Evolutionary conservation across 2,888 invertebrate species (phyloP), one percentile per base, ranked within the genome.

Genomic region (Cantharis nigra): DNA sequence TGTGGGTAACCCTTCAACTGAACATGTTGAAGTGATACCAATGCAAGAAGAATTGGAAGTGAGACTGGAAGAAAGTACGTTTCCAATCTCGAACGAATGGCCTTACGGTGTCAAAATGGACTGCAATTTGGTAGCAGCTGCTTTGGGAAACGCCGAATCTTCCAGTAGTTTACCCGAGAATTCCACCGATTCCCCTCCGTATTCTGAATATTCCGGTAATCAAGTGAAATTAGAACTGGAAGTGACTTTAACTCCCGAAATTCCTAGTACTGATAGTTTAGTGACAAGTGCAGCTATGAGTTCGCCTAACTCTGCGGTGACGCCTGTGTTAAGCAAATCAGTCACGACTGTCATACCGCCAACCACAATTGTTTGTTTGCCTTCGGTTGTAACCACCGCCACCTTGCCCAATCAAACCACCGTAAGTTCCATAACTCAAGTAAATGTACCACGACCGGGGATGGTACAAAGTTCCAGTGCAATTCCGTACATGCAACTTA

Each of bases 221-320:
- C 90, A 89, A 83, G 89, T 90, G 0, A 90, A 91, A 82, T 85
- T 92, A 64, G 92, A 92, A 83, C 83, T 91, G 74, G 91, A 91
- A 86, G 91, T 92, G 26, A 92, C 92, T 0, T 87, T 92, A 83
- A 92, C 92, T 0, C 92, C 92, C 7, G 92, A 92, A 87, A 91
- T 92, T 83, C 90, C 91, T 79, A 88, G 87, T 80, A 85, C 87
- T 4, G 89, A 89, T 77, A 88, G 88, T 80, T 83, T 88, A 77
- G 91, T 92, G 1, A 90, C 91, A 9, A 91, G 91, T 83, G 91
- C 91, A 0, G 90, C 91, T 16, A 87, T 85, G 63, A 84, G 86
- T 75, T 84, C 86, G 3, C 84, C 83, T 9, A 86, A 78, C 78
- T 84, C 85, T 30, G 84, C 85, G 10, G 85, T 85, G 11, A 85